A percentile compares a stretch with the other conserved stretches of the same genome.
Conservation (phyloP, 2,113 vertebrate genomes). For the Sisor rabdophorus region DNA sequence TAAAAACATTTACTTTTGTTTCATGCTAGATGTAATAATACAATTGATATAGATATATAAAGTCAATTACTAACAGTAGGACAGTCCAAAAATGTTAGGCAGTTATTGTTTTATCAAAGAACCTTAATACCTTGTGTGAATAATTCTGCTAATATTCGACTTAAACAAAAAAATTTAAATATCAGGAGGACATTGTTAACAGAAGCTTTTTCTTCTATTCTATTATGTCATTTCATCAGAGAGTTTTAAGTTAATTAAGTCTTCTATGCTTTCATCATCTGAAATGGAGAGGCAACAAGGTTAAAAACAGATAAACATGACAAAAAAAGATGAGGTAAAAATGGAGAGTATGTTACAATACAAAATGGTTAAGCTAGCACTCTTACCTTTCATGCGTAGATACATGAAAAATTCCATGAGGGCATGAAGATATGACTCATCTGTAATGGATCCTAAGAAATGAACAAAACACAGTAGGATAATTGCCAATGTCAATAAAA, state of each 20-base stretch:
- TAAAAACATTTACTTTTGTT: not conserved
- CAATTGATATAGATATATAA: not conserved
- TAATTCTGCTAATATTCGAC: too few relatives aligned
- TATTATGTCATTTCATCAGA: slow-evolving; percentile 20
- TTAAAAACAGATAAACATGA: not conserved
- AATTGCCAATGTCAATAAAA: too few relatives aligned
- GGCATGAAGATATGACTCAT: slow-evolving; percentile 40
- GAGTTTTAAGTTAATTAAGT: slow-evolving; percentile 21
- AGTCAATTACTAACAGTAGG: not conserved
- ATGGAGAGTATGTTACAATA: not conserved
- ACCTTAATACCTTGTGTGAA: not conserved
- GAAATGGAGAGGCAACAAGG: slow-evolving; percentile 17
- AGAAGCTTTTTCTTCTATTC: slow-evolving; percentile 8
- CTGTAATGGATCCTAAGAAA: slow-evolving; percentile 16
- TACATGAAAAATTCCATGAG: slow-evolving; percentile 33
- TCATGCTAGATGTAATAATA: not conserved
- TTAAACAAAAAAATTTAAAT: not conserved
- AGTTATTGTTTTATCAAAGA: not conserved
- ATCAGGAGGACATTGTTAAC: too few relatives aligned
- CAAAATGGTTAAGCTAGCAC: not conserved
- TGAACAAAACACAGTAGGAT: not conserved
- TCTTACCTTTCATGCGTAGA: slow-evolving; percentile 42
- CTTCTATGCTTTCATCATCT: slow-evolving; percentile 37
- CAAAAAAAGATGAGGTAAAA: not conserved
- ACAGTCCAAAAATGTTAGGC: not conserved